These are phyloP conservation scores for Oncopodura yosiiana DNA, from an alignment of 1,140 invertebrate species.

Conservation along the genomic window DNA sequence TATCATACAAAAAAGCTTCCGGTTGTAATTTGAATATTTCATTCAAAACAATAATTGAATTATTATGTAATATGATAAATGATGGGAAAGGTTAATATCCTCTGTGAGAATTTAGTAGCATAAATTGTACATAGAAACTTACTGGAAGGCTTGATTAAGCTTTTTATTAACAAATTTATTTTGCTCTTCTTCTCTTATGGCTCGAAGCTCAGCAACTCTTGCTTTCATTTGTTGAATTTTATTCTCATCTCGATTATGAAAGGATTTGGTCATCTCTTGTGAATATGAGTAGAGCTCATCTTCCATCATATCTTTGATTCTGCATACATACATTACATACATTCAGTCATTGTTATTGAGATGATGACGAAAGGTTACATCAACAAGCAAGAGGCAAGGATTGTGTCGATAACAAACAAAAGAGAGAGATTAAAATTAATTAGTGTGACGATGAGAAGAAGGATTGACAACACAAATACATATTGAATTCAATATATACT, in stretches of 20 bases:
- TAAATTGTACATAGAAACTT: neutral
- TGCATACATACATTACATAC: neutral
- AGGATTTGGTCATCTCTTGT: slow-evolving; percentile 9
- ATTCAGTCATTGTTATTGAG: neutral
- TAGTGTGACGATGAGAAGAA: no score
- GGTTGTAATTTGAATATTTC: neutral
- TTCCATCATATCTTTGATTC: slow-evolving; percentile 22
- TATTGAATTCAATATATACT: no score
- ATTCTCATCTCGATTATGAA: slow-evolving; percentile 14
- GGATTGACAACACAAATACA: no score
- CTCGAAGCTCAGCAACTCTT: slow-evolving; percentile 13
- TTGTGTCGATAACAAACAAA: no score
- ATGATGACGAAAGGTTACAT: neutral
- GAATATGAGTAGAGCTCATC: slow-evolving; percentile 14
- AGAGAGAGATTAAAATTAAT: no score
- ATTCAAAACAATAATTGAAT: neutral
- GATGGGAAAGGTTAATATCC: neutral
- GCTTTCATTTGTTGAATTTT: slow-evolving; percentile 23
- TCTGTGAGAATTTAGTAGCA: neutral
- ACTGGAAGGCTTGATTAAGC: slow-evolving; percentile 25
- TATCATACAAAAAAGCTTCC: neutral
- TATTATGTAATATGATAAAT: neutral
- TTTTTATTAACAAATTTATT: slow-evolving; percentile 29
- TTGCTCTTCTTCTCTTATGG: slow-evolving; percentile 13
- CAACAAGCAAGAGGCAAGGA: neutral